Percentiles rank a stretch among this genome's conserved stretches.
Evolutionary conservation across 1,140 invertebrate species (phyloP).

Genomic region (Zaprionus camerounensis): DNA sequence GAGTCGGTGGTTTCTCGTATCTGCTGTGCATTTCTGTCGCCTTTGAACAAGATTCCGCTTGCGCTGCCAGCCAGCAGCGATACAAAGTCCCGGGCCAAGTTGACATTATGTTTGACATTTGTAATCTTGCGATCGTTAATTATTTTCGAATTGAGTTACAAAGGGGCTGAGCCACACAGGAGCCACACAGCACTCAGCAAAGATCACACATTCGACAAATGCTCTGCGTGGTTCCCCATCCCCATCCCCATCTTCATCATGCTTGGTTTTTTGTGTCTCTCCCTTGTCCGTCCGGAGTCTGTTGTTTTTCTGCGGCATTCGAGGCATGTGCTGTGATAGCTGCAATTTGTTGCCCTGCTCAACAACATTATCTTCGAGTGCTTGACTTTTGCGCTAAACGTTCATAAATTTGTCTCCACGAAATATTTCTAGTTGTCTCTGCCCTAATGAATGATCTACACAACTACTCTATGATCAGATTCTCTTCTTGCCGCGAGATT

Average conservation of each 20-base stretch:
- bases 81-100: slow-evolving; percentile 55
- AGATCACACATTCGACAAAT: slow-evolving; percentile 74
- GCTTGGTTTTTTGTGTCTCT: slow-evolving; percentile 23
- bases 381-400: slow-evolving; percentile 81
- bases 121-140: slow-evolving; percentile 84
- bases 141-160: slow-evolving; percentile 84
- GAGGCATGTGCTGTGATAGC: slow-evolving; percentile 69
- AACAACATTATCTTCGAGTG: slow-evolving; percentile 74
- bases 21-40: slow-evolving; percentile 25
- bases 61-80: slow-evolving; percentile 45
- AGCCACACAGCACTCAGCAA: slow-evolving; percentile 36
- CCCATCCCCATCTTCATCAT: not conserved
- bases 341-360: slow-evolving; percentile 75
- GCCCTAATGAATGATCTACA: slow-evolving; percentile 46
- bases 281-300: slow-evolving; percentile 14
- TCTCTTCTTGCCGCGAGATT: not conserved
- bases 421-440: slow-evolving; percentile 62
- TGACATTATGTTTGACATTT: slow-evolving; percentile 84
- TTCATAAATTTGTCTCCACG: slow-evolving; percentile 81
- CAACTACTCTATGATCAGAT: not conserved
- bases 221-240: slow-evolving; percentile 7
- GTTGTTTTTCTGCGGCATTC: slow-evolving; percentile 38
- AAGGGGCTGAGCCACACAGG: slow-evolving; percentile 53
- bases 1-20: slow-evolving; percentile 64
- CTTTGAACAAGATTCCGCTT: slow-evolving; percentile 58